Conservation (phyloP, 2,888 invertebrate genomes). For the Lepidochrysops patricia region DNA sequence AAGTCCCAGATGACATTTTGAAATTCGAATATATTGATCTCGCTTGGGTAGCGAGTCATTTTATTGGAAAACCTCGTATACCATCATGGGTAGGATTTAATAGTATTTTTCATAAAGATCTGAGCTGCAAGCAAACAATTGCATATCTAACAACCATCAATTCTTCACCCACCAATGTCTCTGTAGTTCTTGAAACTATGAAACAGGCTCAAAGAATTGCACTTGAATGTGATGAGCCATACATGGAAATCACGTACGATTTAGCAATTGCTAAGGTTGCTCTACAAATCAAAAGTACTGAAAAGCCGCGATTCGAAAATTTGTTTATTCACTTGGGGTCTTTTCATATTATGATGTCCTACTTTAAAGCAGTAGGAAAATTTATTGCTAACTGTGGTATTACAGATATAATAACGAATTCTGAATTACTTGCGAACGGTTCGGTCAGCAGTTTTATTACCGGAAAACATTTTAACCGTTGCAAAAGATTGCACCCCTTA, state of each 20-base stretch:
- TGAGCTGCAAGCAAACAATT: neutral
- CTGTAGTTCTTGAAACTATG: neutral
- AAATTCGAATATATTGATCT: no score
- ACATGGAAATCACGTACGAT: conserved; percentile 18
- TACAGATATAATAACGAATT: conserved; percentile 20
- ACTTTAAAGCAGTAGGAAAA: conserved; percentile 25
- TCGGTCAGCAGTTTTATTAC: neutral
- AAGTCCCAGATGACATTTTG: no score
- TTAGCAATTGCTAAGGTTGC: conserved; percentile 25
- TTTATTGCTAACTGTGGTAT: conserved; percentile 25
- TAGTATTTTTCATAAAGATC: neutral
- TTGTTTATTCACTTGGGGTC: conserved; percentile 17
- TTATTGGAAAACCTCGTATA: neutral
- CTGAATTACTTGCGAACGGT: conserved; percentile 24
- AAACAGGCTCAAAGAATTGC: conserved; percentile 5
- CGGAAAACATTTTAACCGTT: conserved; percentile 33
- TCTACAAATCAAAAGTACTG: conserved; percentile 22
- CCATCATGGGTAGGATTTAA: conserved; percentile 1
- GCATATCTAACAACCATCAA: conserved; percentile 1
- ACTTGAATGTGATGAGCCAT: neutral
- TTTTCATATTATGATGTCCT: conserved; percentile 22
- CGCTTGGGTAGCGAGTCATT: neutral
- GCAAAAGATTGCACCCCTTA: conserved; percentile 32
- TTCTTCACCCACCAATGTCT: neutral
- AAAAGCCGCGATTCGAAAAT: conserved; percentile 20